phyloP scores from a whole-genome alignment of 2,113 vertebrate genomes.

The Perca flavescens region DNA sequence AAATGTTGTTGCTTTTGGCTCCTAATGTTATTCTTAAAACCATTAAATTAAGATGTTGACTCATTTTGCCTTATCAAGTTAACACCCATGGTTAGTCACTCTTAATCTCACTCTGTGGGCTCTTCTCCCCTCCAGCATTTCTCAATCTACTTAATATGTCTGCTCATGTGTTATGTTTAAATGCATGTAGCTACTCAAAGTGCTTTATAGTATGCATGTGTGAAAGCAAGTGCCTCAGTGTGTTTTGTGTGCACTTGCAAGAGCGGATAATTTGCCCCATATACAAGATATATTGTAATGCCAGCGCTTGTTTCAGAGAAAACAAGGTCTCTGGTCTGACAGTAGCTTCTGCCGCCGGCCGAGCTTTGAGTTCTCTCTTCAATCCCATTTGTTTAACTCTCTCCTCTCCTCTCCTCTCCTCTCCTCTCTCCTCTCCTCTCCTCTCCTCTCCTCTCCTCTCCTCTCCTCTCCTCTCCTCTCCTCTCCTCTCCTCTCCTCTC shows the following conservation, averaged over 20 bases:
- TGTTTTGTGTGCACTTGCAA: slow-evolving; percentile 41
- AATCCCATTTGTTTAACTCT: slow-evolving; percentile 36
- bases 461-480: slow-evolving; percentile 1
- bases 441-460: slow-evolving; percentile 48
- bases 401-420: too few species aligned
- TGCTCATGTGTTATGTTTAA: slow-evolving; percentile 39
- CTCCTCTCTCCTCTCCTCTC: not conserved
- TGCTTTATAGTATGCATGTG: slow-evolving; percentile 12
- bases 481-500: slow-evolving; percentile 8
- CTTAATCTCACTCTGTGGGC: slow-evolving; percentile 22
- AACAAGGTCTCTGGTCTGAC: slow-evolving; percentile 49
- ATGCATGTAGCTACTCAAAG: not conserved
- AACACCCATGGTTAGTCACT: slow-evolving; percentile 33
- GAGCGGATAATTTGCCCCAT: slow-evolving; percentile 37
- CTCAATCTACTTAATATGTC: slow-evolving; percentile 36
- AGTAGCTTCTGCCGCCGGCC: slow-evolving; percentile 34
- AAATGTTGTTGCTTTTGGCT: slow-evolving; percentile 1
- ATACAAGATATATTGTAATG: slow-evolving; percentile 30
- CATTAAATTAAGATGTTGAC: slow-evolving; percentile 6
- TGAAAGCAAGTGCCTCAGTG: slow-evolving; percentile 22
- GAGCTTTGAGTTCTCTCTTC: slow-evolving; percentile 46
- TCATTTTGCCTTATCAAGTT: not conserved
- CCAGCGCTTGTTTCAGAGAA: slow-evolving; percentile 40
- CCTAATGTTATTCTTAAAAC: not conserved
- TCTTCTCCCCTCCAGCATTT: slow-evolving; percentile 25